Percentiles rank a stretch among this genome's conserved stretches.
Evolutionary conservation across 2,113 vertebrate genomes (phyloP).

Genomic region (Saccopteryx leptura): DNA sequence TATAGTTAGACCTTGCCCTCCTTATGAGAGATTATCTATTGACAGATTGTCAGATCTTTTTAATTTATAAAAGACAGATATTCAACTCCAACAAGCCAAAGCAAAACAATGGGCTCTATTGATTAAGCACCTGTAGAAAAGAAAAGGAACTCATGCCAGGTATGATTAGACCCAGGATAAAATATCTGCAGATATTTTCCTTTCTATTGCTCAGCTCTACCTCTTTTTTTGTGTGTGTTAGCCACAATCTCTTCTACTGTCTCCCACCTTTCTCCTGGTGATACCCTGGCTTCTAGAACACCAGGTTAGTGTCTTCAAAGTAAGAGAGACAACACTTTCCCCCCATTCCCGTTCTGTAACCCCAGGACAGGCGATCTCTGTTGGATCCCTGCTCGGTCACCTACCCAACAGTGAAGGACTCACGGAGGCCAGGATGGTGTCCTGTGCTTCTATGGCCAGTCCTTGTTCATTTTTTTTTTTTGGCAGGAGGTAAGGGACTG

Average conservation of each 20-base stretch:
- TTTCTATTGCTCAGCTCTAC: neutral
- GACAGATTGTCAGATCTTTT: conserved; percentile 63
- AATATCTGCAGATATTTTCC: conserved; percentile 8
- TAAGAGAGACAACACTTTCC: neutral
- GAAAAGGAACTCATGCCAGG: neutral
- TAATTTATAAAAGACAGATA: conserved; percentile 33
- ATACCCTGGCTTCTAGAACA: neutral
- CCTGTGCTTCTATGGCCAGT: neutral
- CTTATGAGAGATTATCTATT: conserved; percentile 57
- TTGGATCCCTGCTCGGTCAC: neutral
- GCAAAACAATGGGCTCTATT: neutral
- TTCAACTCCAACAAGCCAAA: neutral
- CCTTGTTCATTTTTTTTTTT: neutral
- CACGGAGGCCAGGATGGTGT: neutral
- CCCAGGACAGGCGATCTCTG: neutral
- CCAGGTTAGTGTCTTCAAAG: neutral
- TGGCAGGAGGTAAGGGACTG: neutral
- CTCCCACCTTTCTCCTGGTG: conserved; percentile 9
- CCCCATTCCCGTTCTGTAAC: neutral
- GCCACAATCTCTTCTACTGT: neutral
- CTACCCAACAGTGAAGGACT: neutral
- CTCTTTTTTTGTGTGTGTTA: neutral
- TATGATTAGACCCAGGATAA: neutral
- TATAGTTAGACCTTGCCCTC: conserved; percentile 23
- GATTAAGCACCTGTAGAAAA: conserved; percentile 27